Percentiles rank a stretch among this genome's conserved stretches.
phyloP scores from a whole-genome alignment of 2,888 invertebrate genomes.

The Volucella bombylans region DNA sequence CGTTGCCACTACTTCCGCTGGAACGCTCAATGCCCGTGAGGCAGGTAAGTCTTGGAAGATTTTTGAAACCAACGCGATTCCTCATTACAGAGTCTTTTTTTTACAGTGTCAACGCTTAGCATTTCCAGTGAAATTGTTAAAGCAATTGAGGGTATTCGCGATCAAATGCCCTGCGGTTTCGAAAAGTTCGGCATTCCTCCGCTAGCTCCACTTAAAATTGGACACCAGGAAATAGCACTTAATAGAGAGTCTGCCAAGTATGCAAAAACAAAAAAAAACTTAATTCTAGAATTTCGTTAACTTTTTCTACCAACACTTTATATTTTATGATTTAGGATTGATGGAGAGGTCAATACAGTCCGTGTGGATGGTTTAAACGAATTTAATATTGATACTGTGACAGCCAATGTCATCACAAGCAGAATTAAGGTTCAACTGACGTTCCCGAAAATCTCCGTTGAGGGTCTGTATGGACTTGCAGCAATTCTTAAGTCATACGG shows the following conservation, averaged over 20 bases:
- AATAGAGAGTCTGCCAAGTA: constrained; percentile 63
- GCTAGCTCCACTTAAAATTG: constrained; percentile 78
- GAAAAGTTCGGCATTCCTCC: constrained; percentile 78
- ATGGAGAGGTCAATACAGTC: constrained; percentile 77
- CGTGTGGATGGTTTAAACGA: constrained; percentile 77
- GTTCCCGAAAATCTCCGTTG: constrained; percentile 74
- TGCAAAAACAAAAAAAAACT: not conserved
- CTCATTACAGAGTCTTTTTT: not conserved
- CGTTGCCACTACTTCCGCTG: constrained; percentile 76
- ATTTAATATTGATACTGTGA: constrained; percentile 78
- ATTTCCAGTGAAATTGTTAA: constrained; percentile 76
- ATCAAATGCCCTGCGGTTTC: constrained; percentile 80
- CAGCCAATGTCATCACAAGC: constrained; percentile 78
- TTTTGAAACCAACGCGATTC: too few species aligned
- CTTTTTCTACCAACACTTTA: not conserved
- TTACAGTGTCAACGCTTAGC: constrained; percentile 75
- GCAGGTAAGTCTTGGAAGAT: constrained; percentile 27
- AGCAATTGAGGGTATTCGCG: constrained; percentile 74
- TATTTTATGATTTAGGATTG: constrained; percentile 58
- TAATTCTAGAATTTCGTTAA: too few species aligned
- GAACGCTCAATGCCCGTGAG: constrained; percentile 4
- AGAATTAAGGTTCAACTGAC: constrained; percentile 77
- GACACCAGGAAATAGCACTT: constrained; percentile 76
- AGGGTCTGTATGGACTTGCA: constrained; percentile 77
- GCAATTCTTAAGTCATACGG: constrained; percentile 78